phyloP scores from a whole-genome alignment of 2,113 vertebrate species.

The Rhynchomys soricoides region DNA sequence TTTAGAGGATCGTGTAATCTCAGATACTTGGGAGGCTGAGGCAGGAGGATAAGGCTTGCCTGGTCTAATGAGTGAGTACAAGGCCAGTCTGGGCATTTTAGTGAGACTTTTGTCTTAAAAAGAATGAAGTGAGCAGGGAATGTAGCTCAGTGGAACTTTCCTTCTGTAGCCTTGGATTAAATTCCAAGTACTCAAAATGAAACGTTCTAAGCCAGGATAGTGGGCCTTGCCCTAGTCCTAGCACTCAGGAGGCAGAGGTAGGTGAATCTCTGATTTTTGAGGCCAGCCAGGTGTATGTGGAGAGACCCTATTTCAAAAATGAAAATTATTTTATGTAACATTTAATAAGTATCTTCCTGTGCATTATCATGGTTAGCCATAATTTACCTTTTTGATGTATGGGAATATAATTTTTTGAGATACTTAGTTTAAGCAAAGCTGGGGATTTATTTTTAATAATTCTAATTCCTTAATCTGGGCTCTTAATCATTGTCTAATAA shows the following conservation, averaged over 20 bases:
- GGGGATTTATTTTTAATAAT: background rate
- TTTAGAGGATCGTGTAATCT: background rate
- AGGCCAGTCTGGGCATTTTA: background rate
- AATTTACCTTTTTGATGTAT: slow-evolving; percentile 37
- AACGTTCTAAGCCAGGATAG: background rate
- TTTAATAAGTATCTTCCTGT: background rate
- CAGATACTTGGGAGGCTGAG: background rate
- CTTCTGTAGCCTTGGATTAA: background rate
- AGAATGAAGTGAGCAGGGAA: background rate
- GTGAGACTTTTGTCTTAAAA: background rate
- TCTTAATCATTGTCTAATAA: background rate
- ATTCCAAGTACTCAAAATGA: background rate
- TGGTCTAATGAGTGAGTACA: background rate
- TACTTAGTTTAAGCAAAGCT: background rate
- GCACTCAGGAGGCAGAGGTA: background rate
- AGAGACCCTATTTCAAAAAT: background rate
- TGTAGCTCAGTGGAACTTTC: background rate
- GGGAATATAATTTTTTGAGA: background rate
- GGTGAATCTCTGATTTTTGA: background rate
- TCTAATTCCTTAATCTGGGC: background rate
- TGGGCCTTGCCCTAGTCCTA: background rate
- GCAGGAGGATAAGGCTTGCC: background rate
- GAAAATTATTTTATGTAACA: background rate
- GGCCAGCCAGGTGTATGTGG: background rate
- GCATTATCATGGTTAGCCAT: background rate